Conservation (phyloP, 2,797 vertebrate species). For the Sphenopsis melanotis region DNA sequence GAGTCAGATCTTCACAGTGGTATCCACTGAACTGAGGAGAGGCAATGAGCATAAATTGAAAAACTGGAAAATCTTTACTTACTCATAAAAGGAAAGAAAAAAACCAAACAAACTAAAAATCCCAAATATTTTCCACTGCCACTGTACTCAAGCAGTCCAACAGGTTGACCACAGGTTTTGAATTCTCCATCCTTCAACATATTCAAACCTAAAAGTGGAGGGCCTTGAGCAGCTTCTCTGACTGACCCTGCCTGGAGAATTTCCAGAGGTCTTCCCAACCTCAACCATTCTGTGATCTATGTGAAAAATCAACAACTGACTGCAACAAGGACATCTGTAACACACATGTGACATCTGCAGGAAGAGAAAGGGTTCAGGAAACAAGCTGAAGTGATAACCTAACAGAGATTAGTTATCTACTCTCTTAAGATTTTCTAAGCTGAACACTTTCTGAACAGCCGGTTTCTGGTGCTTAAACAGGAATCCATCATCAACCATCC, state of each 20-base stretch:
- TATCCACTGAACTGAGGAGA: background rate
- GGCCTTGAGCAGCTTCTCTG: background rate
- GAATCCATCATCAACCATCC: background rate
- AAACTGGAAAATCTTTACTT: background rate
- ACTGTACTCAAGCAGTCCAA: background rate
- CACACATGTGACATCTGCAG: background rate
- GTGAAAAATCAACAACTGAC: background rate
- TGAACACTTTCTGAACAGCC: background rate
- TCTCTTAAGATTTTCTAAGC: background rate
- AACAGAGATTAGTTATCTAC: background rate
- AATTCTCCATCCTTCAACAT: background rate
- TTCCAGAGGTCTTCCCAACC: background rate
- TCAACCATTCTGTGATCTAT: background rate
- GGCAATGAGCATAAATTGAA: background rate
- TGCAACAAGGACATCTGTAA: background rate
- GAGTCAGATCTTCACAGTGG: background rate
- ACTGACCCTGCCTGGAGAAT: background rate
- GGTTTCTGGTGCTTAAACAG: background rate
- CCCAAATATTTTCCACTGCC: background rate
- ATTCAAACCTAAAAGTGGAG: fast-evolving
- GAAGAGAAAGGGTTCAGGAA: background rate
- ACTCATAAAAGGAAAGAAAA: background rate
- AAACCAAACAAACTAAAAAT: background rate
- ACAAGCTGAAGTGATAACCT: background rate
- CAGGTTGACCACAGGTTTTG: background rate